Conservation (phyloP, 30 jellyfish, hydroid and myxozoan genomes). For the Chrysaora quinquecirrha region DNA sequence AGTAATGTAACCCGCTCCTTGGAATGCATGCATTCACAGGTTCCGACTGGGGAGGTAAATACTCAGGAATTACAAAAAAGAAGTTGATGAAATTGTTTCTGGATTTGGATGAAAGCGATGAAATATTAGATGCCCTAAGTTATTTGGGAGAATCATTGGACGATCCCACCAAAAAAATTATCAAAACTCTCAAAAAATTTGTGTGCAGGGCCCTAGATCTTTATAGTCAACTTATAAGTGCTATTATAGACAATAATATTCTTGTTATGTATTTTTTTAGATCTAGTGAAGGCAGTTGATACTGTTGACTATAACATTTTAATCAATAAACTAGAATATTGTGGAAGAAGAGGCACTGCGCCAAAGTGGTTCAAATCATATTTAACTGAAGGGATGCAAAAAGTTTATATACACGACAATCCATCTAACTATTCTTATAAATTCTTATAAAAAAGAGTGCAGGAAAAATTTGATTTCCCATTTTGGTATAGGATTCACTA, state of each 20-base stretch:
- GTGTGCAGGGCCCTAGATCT: slow-evolving; percentile 19
- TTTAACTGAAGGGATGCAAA: too few relatives aligned
- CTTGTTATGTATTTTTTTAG: too few relatives aligned
- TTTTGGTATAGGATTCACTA: neutral
- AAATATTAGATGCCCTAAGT: slow-evolving; percentile 8
- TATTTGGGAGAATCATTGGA: slow-evolving; percentile 15
- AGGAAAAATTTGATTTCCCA: neutral
- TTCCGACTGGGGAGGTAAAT: slow-evolving; percentile 16
- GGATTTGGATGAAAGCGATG: slow-evolving; percentile 11
- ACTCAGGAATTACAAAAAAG: slow-evolving; percentile 1
- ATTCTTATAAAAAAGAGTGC: neutral
- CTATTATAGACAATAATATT: too few relatives aligned
- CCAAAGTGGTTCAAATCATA: too few relatives aligned
- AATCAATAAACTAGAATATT: too few relatives aligned
- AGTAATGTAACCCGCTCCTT: neutral
- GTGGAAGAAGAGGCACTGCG: too few relatives aligned
- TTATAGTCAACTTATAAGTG: too few relatives aligned
- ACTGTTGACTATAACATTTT: too few relatives aligned
- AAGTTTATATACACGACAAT: too few relatives aligned
- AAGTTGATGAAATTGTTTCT: slow-evolving; percentile 11
- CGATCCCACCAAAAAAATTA: slow-evolving; percentile 1
- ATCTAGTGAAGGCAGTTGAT: too few relatives aligned
- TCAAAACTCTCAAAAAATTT: neutral
- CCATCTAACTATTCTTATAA: neutral
- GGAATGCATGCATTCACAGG: slow-evolving; percentile 21